A percentile compares a stretch with the other conserved stretches of the same genome.
phyloP scores from a whole-genome alignment of 2,113 vertebrate genomes.

The Rallus limicola region DNA sequence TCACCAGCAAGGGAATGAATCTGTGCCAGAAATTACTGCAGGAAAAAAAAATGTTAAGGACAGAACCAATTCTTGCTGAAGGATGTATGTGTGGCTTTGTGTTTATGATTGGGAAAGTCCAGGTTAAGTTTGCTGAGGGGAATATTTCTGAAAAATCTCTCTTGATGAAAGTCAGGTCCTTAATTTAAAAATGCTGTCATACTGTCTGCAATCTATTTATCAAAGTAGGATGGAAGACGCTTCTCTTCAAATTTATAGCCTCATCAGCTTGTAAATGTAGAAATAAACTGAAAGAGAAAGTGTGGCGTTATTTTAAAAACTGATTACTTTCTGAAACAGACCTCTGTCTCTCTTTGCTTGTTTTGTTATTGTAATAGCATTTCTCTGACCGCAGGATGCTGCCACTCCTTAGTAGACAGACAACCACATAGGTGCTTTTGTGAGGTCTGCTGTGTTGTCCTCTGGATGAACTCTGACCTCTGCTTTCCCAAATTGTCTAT shows the following conservation, averaged over 20 bases:
- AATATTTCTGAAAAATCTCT: not conserved
- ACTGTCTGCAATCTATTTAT: conserved; percentile 14
- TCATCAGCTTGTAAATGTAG: conserved; percentile 36
- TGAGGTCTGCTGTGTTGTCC: not conserved
- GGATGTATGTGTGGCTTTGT: not conserved
- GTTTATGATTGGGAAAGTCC: conserved; percentile 13
- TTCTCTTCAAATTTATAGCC: conserved; percentile 19
- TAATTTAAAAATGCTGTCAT: conserved; percentile 40
- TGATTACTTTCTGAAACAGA: conserved; percentile 33
- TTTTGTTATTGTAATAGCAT: conserved; percentile 10
- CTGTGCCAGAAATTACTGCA: not conserved
- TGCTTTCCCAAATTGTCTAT: not conserved
- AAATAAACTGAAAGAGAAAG: conserved; percentile 37
- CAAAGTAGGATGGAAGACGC: not conserved
- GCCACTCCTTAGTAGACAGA: not conserved
- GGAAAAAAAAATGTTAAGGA: not conserved
- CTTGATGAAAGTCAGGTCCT: conserved; percentile 27
- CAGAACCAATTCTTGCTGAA: not conserved
- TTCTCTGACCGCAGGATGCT: not conserved
- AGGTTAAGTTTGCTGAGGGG: conserved; percentile 2
- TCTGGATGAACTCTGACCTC: not conserved
- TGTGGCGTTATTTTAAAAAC: conserved; percentile 29
- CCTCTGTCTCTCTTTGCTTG: conserved; percentile 1
- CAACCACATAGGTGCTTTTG: not conserved
- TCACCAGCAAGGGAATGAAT: not conserved